A percentile compares a stretch with the other conserved stretches of the same genome.
These are phyloP conservation scores for Tetraodon nigroviridis DNA, from an alignment of 2,113 vertebrate genomes.

Conservation along the genomic window DNA sequence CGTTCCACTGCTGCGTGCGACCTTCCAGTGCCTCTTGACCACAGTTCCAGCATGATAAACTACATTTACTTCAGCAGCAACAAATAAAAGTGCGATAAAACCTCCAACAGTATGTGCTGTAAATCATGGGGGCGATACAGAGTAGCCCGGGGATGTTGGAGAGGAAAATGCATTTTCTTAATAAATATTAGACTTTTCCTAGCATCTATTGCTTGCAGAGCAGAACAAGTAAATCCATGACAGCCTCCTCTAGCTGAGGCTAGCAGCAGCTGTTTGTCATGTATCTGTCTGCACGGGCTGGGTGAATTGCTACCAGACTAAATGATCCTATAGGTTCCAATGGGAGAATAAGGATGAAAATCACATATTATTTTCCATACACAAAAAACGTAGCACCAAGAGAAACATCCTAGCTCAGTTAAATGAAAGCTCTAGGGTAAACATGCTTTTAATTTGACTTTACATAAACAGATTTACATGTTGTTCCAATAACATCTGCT, in stretches of 20 bases:
- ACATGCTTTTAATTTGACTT: constrained; percentile 40
- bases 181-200: no score
- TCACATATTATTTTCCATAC: constrained; percentile 46
- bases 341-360: constrained; percentile 54
- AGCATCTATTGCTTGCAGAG: no score
- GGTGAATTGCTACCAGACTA: no score
- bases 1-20: neutral
- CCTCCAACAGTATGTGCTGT: no score
- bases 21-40: no score
- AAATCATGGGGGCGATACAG: no score
- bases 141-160: no score
- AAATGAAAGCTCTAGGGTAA: constrained; percentile 3
- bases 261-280: neutral
- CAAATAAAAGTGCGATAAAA: no score
- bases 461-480: constrained; percentile 28
- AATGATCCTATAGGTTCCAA: neutral
- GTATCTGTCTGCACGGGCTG: neutral
- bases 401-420: constrained; percentile 19
- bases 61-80: no score
- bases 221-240: neutral
- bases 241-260: neutral
- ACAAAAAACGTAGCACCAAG: constrained; percentile 3
- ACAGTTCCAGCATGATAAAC: no score
- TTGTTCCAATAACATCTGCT: constrained; percentile 33
- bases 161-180: no score